Percentiles rank a stretch among this genome's conserved stretches.
phyloP scores from a whole-genome alignment of 2,888 invertebrate genomes.

The Alsophila aescularia region DNA sequence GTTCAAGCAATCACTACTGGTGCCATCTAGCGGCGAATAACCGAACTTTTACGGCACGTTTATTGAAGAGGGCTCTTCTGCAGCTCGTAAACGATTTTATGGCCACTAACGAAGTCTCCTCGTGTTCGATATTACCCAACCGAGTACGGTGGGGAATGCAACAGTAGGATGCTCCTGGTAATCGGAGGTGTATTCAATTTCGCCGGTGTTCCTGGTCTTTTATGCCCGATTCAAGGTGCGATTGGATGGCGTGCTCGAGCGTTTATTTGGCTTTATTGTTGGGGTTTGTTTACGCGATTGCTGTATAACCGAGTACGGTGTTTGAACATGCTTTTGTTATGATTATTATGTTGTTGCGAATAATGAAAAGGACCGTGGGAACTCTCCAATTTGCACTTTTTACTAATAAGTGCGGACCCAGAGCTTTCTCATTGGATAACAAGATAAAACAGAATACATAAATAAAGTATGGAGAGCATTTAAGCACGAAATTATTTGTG shows the following conservation, averaged over 20 bases:
- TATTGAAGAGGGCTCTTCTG: conserved; percentile 84
- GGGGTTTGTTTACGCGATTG: conserved; percentile 85
- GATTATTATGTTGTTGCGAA: conserved; percentile 80
- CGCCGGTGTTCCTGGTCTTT: conserved; percentile 81
- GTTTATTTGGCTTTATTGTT: conserved; percentile 85
- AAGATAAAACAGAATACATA: conserved; percentile 1
- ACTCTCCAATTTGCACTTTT: conserved; percentile 49
- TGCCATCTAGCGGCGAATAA: conserved; percentile 82
- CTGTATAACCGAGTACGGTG: conserved; percentile 83
- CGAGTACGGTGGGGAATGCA: conserved; percentile 77
- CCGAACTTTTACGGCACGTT: conserved; percentile 83
- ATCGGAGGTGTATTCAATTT: conserved; percentile 79
- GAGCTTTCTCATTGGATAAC: conserved; percentile 47
- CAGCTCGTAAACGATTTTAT: conserved; percentile 84
- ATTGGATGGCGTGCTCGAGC: conserved; percentile 84
- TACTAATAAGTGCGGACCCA: conserved; percentile 36
- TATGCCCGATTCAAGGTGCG: conserved; percentile 85
- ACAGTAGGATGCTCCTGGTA: conserved; percentile 79
- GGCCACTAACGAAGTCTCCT: conserved; percentile 80
- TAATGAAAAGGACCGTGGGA: conserved; percentile 72
- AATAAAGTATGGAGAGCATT: conserved; percentile 23
- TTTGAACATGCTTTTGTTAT: conserved; percentile 82
- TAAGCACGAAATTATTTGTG: conserved; percentile 39
- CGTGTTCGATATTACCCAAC: conserved; percentile 80
- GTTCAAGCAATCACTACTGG: conserved; percentile 80